phyloP scores from a whole-genome alignment of 2,888 invertebrate genomes.

The Pyrocoelia pectoralis region DNA sequence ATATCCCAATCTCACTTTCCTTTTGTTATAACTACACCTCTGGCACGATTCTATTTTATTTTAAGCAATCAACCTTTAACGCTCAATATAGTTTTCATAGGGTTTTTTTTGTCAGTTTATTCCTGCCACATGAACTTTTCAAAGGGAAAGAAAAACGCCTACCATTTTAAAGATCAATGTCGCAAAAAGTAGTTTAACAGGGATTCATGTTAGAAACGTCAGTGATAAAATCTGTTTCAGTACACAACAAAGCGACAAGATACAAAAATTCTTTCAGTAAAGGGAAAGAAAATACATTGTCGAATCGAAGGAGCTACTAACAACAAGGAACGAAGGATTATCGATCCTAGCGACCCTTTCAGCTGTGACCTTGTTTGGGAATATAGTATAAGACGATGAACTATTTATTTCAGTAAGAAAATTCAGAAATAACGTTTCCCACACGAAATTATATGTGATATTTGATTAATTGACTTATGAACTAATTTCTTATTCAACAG shows the following conservation, averaged over 20 bases:
- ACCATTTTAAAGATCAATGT: constrained; percentile 11
- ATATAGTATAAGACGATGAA: background rate
- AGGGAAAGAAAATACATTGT: constrained; percentile 4
- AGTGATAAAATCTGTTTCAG: constrained; percentile 4
- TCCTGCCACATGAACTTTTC: background rate
- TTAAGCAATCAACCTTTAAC: constrained; percentile 11
- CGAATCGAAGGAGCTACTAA: background rate
- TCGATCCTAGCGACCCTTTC: constrained; percentile 9
- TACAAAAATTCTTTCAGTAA: background rate
- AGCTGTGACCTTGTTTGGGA: constrained; percentile 5
- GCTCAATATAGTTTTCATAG: constrained; percentile 12
- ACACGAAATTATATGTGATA: no score
- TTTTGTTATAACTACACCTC: no score
- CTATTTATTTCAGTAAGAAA: no score
- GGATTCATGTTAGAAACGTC: background rate
- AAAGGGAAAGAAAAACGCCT: background rate
- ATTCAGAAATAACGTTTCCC: background rate
- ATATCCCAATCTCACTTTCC: no score
- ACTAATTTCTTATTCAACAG: no score
- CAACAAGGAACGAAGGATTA: constrained; percentile 4
- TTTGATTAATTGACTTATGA: no score
- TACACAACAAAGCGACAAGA: background rate
- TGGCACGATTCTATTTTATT: background rate
- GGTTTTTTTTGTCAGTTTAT: background rate
- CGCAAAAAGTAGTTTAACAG: constrained; percentile 1